Conservation (phyloP, 2,113 vertebrate species). For the Vimba vimba region DNA sequence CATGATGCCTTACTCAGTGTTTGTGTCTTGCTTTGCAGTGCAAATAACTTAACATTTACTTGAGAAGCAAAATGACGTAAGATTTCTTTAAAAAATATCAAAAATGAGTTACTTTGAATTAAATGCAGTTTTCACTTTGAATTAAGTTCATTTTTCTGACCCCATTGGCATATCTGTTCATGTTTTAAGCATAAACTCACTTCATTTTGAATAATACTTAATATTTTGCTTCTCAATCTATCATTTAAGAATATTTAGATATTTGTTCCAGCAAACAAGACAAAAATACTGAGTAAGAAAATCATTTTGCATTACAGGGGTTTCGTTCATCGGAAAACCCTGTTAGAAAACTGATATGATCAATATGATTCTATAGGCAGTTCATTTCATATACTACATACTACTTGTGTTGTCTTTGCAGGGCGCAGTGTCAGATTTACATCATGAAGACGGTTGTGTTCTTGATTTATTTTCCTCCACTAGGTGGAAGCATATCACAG, state of each 20-base stretch:
- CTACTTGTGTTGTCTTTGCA: not conserved
- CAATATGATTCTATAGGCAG: not conserved
- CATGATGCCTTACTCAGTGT: no score
- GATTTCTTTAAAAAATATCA: no score
- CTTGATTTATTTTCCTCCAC: not conserved
- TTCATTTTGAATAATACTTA: no score
- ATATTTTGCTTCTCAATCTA: not conserved
- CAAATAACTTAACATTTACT: not conserved
- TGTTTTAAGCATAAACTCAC: no score
- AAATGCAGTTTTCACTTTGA: no score
- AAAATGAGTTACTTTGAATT: no score
- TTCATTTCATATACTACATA: not conserved
- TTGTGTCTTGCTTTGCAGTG: not conserved
- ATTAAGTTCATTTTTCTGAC: no score
- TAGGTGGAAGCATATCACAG: constrained; percentile 21
- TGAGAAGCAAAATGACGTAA: no score
- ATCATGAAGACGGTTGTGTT: not conserved
- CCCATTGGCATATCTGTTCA: no score
- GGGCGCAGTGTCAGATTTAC: not conserved
- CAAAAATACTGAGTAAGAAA: not conserved
- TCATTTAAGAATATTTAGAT: not conserved
- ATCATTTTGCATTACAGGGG: not conserved
- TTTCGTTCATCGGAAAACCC: not conserved
- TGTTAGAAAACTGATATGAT: not conserved
- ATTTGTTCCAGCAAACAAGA: not conserved